Percentiles rank a stretch among this genome's conserved stretches.
Evolutionary conservation across 2,888 invertebrate genomes (phyloP).

Genomic region (Elaeidobius kamerunicus): DNA sequence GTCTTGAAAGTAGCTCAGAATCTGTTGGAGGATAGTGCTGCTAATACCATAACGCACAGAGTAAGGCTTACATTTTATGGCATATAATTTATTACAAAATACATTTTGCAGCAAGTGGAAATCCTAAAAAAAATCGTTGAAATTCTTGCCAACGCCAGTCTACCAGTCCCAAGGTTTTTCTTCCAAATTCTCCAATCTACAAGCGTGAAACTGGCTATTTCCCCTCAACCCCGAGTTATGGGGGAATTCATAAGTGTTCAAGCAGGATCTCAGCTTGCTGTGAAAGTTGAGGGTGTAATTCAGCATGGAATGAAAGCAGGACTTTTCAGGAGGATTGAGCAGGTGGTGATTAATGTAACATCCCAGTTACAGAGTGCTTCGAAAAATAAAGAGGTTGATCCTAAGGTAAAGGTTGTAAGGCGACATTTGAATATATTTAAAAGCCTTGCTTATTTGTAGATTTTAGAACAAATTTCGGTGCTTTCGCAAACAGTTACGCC

Average conservation of each 20-base stretch:
- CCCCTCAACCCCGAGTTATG: constrained; percentile 73
- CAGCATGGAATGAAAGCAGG: constrained; percentile 68
- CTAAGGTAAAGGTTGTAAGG: constrained; percentile 40
- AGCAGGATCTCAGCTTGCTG: constrained; percentile 79
- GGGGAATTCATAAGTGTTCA: constrained; percentile 84
- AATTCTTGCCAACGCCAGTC: constrained; percentile 59
- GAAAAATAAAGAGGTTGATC: constrained; percentile 46
- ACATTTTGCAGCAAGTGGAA: constrained; percentile 52
- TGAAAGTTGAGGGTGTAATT: constrained; percentile 92
- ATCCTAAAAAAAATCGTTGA: constrained; percentile 60
- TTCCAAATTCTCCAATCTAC: constrained; percentile 85
- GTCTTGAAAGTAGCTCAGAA: constrained; percentile 47
- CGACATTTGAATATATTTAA: too few species aligned
- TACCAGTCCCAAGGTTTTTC: constrained; percentile 73
- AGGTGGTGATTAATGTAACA: constrained; percentile 67
- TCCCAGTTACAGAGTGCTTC: constrained; percentile 56
- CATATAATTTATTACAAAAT: background rate
- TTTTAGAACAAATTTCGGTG: constrained; percentile 46
- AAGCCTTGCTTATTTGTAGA: constrained; percentile 41
- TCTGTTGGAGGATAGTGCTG: constrained; percentile 43
- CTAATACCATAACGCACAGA: constrained; percentile 51
- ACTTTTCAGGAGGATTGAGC: constrained; percentile 66
- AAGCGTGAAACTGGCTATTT: constrained; percentile 75
- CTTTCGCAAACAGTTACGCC: constrained; percentile 82
- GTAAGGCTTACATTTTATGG: constrained; percentile 37